Conservation (phyloP, 2,888 invertebrate species). For the Chymomyza amoena region DNA sequence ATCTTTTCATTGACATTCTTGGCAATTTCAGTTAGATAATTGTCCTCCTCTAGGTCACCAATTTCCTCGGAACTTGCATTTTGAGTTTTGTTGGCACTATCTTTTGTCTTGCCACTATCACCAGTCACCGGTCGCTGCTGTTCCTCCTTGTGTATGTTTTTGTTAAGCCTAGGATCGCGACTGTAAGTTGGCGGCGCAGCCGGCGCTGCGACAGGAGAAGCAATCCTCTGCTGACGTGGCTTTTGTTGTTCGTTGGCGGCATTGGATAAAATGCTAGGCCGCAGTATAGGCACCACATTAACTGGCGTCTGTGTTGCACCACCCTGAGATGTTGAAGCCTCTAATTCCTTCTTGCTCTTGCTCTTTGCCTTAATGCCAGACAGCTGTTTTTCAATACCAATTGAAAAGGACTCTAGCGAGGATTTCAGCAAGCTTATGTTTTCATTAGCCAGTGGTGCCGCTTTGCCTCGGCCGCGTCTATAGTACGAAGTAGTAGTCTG, state of each 20-base stretch:
- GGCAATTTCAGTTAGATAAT: slow-evolving; percentile 77
- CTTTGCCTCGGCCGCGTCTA: slow-evolving; percentile 67
- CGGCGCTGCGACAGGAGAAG: slow-evolving; percentile 27
- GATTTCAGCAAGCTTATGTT: slow-evolving; percentile 76
- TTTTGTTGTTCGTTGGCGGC: slow-evolving; percentile 28
- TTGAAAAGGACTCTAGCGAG: slow-evolving; percentile 76
- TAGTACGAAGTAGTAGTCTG: slow-evolving; percentile 55
- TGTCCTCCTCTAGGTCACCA: slow-evolving; percentile 73
- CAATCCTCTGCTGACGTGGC: not conserved
- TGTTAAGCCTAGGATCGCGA: slow-evolving; percentile 77
- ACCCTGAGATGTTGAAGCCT: slow-evolving; percentile 17
- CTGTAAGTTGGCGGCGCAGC: slow-evolving; percentile 55
- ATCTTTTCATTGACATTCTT: slow-evolving; percentile 78
- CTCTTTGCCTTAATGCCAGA: slow-evolving; percentile 57
- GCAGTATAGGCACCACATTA: slow-evolving; percentile 48
- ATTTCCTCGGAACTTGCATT: slow-evolving; percentile 16
- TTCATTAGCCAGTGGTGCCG: slow-evolving; percentile 59
- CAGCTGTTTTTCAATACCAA: slow-evolving; percentile 74
- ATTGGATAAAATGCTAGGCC: slow-evolving; percentile 68
- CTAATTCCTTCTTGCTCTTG: slow-evolving; percentile 10
- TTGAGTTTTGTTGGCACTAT: not conserved
- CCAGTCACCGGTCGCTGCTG: slow-evolving; percentile 4
- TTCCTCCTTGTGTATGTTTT: slow-evolving; percentile 75
- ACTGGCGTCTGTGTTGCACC: slow-evolving; percentile 18
- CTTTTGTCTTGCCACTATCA: not conserved